Evolutionary conservation across 1,140 invertebrate species (phyloP), one percentile per base, ranked within the genome.

Genomic region (Drosophila mauritiana): DNA sequence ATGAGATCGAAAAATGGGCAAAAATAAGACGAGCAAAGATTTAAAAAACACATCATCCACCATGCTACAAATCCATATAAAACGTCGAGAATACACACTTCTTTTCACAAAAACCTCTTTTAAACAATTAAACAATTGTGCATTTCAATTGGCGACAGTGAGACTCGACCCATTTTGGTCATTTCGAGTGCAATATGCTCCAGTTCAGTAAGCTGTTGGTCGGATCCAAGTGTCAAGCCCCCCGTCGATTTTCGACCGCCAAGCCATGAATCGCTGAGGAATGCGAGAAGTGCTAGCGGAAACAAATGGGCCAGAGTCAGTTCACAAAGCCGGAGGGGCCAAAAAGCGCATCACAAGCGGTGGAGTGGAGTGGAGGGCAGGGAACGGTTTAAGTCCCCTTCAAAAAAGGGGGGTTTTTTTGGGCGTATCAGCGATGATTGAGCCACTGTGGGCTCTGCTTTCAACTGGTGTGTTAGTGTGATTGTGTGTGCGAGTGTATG

Each of bases 361-460:
- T 4, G 11, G 2, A 17, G 17, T 17, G 17, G 17, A 17, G 17
- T 17, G 17, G 17, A 17, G 17, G 17, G 17, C 17, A 17, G 17
- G 17, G 17, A 22, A 22, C 13, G 17, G 11, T 13, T 7, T 5
- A 8, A 17, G 25, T n/a, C 25, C 25, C n/a, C 27, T 15, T 20
- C 12, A 31, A 7, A 34, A 56, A 45, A 4, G 15, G 56, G 25
- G 12, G 12, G 12, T 13, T 8, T 37, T 49, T 12, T 20, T 11
- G 59, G 61, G 6, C 46, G 52, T 65, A 45, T 68, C 64, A 37
- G 12, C 64, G 37, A 65, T 59, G 64, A 68, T 68, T 68, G 59
- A 65, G 36, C 64, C 64, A 67, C 64, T 68, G 45, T 63, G 58
- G 34, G n/a, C 17, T 17, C 34, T 51, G 17, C 13, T 48, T 48